A percentile compares a stretch with the other conserved stretches of the same genome.
Evolutionary conservation across 2,797 vertebrate species (phyloP).

Genomic region (Tapera naevia): DNA sequence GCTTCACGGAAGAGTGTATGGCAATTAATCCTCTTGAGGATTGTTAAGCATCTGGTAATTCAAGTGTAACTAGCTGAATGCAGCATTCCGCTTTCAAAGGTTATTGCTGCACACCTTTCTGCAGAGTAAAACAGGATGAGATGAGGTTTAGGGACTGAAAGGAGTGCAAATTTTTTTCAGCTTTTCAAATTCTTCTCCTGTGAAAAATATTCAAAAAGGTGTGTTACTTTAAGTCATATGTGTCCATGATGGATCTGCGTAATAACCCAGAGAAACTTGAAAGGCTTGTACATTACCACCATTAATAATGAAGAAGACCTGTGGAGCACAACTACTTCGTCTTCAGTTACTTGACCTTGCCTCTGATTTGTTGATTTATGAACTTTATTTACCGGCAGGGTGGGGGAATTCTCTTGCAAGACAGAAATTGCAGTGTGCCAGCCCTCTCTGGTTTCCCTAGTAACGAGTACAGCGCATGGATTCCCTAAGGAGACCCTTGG

Average conservation of each 20-base stretch:
- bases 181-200: conserved; percentile 51
- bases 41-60: conserved; percentile 60
- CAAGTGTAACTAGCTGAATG: conserved; percentile 59
- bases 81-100: conserved; percentile 49
- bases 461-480: conserved; percentile 62
- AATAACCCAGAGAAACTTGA: background rate
- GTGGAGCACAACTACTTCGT: background rate
- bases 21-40: conserved; percentile 36
- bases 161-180: background rate
- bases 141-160: conserved; percentile 32
- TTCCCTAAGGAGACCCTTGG: conserved; percentile 69
- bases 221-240: background rate
- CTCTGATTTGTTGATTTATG: conserved; percentile 68
- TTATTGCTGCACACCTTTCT: background rate
- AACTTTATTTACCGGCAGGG: conserved; percentile 58
- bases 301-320: background rate
- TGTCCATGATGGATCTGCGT: background rate
- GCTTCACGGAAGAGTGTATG: background rate
- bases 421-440: conserved; percentile 64
- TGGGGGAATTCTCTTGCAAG: conserved; percentile 65
- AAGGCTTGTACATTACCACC: background rate
- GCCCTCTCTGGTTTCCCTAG: conserved; percentile 66
- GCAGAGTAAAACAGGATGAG: background rate
- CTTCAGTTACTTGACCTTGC: conserved; percentile 56
- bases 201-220: conserved; percentile 43